Conservation (phyloP, 2,797 vertebrate genomes). For the Gymnoscopelus braueri region DNA sequence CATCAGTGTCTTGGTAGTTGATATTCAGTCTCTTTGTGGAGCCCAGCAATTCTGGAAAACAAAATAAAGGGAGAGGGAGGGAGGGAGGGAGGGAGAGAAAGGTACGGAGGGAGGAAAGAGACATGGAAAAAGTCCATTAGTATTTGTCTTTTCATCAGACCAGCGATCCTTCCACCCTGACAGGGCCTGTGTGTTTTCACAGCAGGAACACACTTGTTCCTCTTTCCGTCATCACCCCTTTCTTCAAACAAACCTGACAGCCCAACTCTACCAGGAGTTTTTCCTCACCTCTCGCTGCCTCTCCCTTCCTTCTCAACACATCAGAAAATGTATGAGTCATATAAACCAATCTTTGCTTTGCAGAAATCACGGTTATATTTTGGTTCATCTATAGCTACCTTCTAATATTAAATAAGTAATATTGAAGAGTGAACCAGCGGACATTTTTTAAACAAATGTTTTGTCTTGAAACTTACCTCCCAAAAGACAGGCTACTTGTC, state of each 20-base stretch:
- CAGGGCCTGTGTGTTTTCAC: slow-evolving; percentile 13
- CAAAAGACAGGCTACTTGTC: slow-evolving; percentile 67
- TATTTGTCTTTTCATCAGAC: slow-evolving; percentile 39
- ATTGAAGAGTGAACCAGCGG: too few species aligned
- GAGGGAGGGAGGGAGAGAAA: slow-evolving; percentile 9
- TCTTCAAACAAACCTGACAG: slow-evolving; percentile 46
- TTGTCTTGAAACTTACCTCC: slow-evolving; percentile 58
- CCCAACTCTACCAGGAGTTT: slow-evolving; percentile 39
- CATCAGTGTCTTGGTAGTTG: slow-evolving; percentile 93
- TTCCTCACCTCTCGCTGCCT: slow-evolving; percentile 37
- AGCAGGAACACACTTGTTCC: not conserved
- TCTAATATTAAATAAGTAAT: too few species aligned
- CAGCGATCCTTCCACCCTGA: slow-evolving; percentile 24
- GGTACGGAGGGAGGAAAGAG: slow-evolving; percentile 8
- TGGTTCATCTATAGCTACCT: too few species aligned
- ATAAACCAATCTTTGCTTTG: slow-evolving; percentile 42
- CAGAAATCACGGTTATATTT: slow-evolving; percentile 8
- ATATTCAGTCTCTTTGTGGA: slow-evolving; percentile 94
- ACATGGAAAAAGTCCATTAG: slow-evolving; percentile 33
- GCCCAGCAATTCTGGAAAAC: slow-evolving; percentile 90
- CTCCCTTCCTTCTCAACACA: slow-evolving; percentile 21
- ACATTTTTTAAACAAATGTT: slow-evolving; percentile 4
- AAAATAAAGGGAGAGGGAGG: slow-evolving; percentile 30
- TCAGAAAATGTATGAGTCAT: slow-evolving; percentile 45
- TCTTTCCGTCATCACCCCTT: slow-evolving; percentile 34